These are phyloP conservation scores for Corydoras sp. DNA, from an alignment of 2,113 vertebrate genomes.

Conservation along the genomic window DNA sequence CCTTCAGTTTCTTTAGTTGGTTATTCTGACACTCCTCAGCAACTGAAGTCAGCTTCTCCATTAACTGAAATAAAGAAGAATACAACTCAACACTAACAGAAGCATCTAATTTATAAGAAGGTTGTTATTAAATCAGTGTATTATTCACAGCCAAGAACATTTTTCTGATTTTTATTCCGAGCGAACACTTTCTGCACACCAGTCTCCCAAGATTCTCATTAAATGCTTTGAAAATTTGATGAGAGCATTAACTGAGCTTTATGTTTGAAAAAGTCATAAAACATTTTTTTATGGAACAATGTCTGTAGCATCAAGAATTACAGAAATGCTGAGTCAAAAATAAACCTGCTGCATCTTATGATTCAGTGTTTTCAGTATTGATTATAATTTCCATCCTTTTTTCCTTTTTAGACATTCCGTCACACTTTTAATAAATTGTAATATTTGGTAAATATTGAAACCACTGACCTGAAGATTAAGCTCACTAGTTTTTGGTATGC, in stretches of 20 bases:
- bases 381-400: not conserved
- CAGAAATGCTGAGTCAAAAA: not conserved
- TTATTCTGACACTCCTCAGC: conserved; percentile 89
- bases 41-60: conserved; percentile 87
- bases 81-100: not conserved
- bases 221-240: not conserved
- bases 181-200: not conserved
- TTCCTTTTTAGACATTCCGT: no score
- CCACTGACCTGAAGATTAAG: no score
- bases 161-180: not conserved
- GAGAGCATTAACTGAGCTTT: not conserved
- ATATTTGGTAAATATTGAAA: no score
- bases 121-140: no score
- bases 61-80: conserved; percentile 66
- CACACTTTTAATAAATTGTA: no score
- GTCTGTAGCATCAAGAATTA: conserved; percentile 2
- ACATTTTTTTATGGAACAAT: conserved; percentile 5
- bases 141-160: not conserved
- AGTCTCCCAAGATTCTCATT: not conserved
- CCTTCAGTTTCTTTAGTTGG: conserved; percentile 90
- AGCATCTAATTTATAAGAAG: not conserved
- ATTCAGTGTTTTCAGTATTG: not conserved
- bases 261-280: not conserved
- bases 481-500: no score
- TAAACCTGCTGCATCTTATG: no score